A percentile compares a stretch with the other conserved stretches of the same genome.
Evolutionary conservation across 2,888 invertebrate genomes (phyloP).

Genomic region (Norana najaformis): DNA sequence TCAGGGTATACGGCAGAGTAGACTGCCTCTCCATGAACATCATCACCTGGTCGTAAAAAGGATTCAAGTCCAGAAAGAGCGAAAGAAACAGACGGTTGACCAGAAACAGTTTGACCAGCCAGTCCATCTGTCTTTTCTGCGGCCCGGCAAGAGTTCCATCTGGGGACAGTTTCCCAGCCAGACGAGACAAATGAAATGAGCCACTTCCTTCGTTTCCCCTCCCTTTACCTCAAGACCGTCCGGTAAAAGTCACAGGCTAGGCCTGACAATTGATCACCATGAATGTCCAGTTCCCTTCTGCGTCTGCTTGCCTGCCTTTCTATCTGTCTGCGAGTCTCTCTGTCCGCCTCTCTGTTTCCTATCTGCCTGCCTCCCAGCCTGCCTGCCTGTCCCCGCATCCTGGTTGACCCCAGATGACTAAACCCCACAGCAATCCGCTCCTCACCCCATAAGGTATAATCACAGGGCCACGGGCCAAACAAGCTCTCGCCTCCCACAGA

Average conservation of each 20-base stretch:
- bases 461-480: background rate
- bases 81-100: too few relatives aligned
- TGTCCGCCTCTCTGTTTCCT: slow-evolving; percentile 26
- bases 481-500: background rate
- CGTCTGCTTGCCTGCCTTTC: slow-evolving; percentile 24
- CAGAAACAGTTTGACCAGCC: too few relatives aligned
- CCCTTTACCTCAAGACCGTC: background rate
- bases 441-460: background rate
- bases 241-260: background rate
- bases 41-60: background rate
- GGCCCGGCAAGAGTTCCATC: too few relatives aligned
- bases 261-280: background rate
- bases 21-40: background rate
- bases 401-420: background rate
- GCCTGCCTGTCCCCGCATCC: background rate
- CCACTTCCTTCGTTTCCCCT: background rate
- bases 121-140: too few relatives aligned
- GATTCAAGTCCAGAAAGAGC: too few relatives aligned
- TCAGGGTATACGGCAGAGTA: background rate
- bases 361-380: too few relatives aligned
- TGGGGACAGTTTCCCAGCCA: background rate
- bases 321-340: slow-evolving; percentile 29
- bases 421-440: background rate
- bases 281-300: slow-evolving; percentile 19
- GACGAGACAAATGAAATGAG: background rate